phyloP scores from a whole-genome alignment of 2,113 vertebrate species.

The Ceyx melanurus region DNA sequence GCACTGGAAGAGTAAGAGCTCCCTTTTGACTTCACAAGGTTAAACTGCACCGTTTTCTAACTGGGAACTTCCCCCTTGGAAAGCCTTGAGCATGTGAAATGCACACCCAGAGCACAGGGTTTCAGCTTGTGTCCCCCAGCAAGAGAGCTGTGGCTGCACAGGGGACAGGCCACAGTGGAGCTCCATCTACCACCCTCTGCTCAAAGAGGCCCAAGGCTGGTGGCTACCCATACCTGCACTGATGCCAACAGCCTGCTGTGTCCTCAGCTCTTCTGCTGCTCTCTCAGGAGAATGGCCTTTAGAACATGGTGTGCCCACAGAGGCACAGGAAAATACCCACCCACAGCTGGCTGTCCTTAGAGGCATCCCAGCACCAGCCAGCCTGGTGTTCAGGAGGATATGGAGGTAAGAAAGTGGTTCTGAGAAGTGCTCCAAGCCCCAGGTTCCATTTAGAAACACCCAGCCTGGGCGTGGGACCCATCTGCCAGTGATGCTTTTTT shows the following conservation, averaged over 20 bases:
- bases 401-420: not conserved
- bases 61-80: too few species aligned
- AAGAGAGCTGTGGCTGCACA: not conserved
- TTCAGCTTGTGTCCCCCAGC: not conserved
- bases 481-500: not conserved
- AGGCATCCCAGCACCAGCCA: not conserved
- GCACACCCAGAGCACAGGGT: not conserved
- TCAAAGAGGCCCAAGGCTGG: not conserved
- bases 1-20: not conserved
- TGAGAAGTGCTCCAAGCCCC: not conserved
- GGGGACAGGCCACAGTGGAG: not conserved
- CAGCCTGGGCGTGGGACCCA: not conserved
- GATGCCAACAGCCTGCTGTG: not conserved
- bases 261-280: not conserved
- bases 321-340: not conserved
- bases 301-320: accelerated
- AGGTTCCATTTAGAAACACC: not conserved
- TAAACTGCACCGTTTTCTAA: accelerated
- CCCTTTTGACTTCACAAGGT: not conserved
- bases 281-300: not conserved
- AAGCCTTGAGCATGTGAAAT: accelerated
- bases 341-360: not conserved
- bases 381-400: accelerated
- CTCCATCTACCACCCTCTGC: not conserved
- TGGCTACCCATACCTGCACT: not conserved